A percentile compares a stretch with the other conserved stretches of the same genome.
Evolutionary conservation across 2,113 vertebrate species (phyloP).

Genomic region (Hyla sarda): DNA sequence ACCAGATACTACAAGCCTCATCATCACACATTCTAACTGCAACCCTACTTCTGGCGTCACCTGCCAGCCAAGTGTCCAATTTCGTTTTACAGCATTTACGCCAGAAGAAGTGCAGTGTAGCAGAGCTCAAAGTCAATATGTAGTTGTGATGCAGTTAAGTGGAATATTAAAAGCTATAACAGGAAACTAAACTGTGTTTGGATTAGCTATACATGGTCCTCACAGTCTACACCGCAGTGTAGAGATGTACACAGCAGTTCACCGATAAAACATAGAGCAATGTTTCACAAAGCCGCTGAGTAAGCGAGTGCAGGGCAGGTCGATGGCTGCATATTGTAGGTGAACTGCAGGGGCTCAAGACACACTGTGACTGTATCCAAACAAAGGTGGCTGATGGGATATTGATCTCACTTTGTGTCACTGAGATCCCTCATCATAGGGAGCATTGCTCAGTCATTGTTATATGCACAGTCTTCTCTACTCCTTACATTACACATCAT

Average conservation of each 20-base stretch:
- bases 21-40: no score
- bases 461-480: not conserved
- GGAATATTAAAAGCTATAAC: not conserved
- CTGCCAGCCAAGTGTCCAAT: no score
- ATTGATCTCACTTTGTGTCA: slow-evolving; percentile 43
- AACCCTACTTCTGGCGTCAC: no score
- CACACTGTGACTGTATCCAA: slow-evolving; percentile 15
- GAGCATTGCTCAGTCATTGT: slow-evolving; percentile 14
- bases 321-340: slow-evolving; percentile 37
- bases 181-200: no score
- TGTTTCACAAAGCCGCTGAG: not conserved
- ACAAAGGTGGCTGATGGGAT: slow-evolving; percentile 55
- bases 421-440: slow-evolving; percentile 7
- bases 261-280: not conserved
- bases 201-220: not conserved
- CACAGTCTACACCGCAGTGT: not conserved
- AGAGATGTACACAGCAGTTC: not conserved
- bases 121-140: not conserved
- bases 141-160: not conserved
- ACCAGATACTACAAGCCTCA: no score
- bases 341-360: slow-evolving; percentile 11
- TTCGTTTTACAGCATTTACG: no score
- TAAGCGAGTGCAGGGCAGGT: slow-evolving; percentile 23
- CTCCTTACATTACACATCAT: slow-evolving; percentile 1
- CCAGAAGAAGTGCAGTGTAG: not conserved